Evolutionary conservation across 2,888 invertebrate genomes (phyloP), one percentile per base, ranked within the genome.

Genomic region (Eledone cirrhosa): DNA sequence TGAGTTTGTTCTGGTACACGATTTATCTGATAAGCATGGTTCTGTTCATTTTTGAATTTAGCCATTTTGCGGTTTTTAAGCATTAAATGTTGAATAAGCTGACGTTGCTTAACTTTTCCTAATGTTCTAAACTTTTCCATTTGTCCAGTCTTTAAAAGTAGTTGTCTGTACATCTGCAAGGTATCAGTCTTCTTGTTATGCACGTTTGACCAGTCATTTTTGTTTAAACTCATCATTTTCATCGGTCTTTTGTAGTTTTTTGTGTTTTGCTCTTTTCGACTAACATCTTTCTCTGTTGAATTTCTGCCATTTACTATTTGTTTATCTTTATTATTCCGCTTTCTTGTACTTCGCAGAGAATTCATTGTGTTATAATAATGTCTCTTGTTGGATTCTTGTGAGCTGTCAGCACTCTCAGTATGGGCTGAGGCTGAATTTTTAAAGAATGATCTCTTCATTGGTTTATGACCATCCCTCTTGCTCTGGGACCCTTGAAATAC

Each of bases 121-220:
- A 72, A 72, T 31, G 29, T 72, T 13, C 72, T 31, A n/a, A 72
- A 72, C 31, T 72, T 72, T 72, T 72, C n/a, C 1, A 72, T 22
- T 24, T 72, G 72, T 3, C 72, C 72, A 72, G 11, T 72, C 31
- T 72, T 72, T 33, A 72, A n/a, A 31, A 72, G n/a, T 33, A 72
- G 22, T 33, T 72, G 31, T 22, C 72, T 31, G 22, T 72, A 72
- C 72, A 33, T 22, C 22, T 72, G 33, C 41, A 72, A 13, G 2
- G 31, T 41, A 22, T 72, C 72, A n/a, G 33, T 41, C 41, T 72
- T 72, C 24, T 41, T 31, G 7, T 31, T n/a, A n/a, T n/a, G 11
- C 8, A 72, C n/a, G 31, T 41, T 72, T 22, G n/a, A 41, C 31
- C 33, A 7, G 11, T 11, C 41, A 19, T 72, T 72, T 72, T 72